These are phyloP conservation scores for Phalloptychus januarius DNA, from an alignment of 2,797 vertebrate species.

Conservation along the genomic window DNA sequence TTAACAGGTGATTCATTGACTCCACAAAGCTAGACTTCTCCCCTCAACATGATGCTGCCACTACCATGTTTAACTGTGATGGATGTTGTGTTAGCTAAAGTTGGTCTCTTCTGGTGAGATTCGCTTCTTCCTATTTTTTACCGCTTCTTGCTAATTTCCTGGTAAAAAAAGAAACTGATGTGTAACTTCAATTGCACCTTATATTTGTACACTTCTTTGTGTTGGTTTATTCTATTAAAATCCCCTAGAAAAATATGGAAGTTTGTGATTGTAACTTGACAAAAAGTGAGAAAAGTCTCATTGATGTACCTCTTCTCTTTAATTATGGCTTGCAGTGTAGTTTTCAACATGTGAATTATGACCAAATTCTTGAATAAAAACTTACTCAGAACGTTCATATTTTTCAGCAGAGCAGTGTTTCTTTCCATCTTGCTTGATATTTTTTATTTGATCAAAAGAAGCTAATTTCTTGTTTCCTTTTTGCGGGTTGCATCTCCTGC, in stretches of 20 bases:
- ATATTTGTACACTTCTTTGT: not conserved
- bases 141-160: not conserved
- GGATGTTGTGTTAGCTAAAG: not conserved
- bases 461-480: not conserved
- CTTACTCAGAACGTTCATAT: not conserved
- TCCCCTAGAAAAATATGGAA: not conserved
- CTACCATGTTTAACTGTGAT: not conserved
- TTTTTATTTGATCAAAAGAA: not conserved
- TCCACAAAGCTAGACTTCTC: not conserved
- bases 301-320: not conserved
- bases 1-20: not conserved
- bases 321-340: not conserved
- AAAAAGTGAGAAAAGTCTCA: not conserved
- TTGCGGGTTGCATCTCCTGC: not conserved
- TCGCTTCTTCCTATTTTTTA: not conserved
- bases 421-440: not conserved
- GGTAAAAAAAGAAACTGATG: not conserved
- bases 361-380: slow-evolving; percentile 32
- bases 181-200: not conserved
- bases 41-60: not conserved
- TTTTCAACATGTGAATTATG: not conserved
- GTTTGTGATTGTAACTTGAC: not conserved
- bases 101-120: not conserved
- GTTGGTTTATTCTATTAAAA: not conserved
- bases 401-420: not conserved